Evolutionary conservation across 2,888 invertebrate genomes (phyloP).

Genomic region (Rotaria socialis): DNA sequence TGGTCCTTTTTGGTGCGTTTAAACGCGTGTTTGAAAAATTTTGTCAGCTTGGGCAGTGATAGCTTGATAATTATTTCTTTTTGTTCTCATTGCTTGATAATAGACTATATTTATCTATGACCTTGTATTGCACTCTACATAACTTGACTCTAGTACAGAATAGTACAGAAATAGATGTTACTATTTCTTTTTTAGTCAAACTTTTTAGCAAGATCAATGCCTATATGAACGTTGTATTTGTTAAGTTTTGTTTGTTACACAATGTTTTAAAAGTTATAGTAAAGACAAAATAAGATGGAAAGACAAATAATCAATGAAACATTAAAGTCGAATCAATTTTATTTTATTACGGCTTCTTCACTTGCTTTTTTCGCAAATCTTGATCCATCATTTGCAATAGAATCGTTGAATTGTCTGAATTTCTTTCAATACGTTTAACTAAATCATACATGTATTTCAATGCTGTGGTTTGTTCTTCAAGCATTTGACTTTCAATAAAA

Average conservation of each 20-base stretch:
- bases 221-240: background rate
- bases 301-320: background rate
- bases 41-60: background rate
- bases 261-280: background rate
- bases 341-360: background rate
- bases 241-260: background rate
- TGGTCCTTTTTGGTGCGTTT: too few relatives aligned
- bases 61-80: background rate
- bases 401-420: background rate
- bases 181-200: background rate
- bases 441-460: background rate
- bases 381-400: constrained; percentile 14
- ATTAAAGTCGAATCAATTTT: too few relatives aligned
- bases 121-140: background rate
- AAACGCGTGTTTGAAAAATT: too few relatives aligned
- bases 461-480: constrained; percentile 21
- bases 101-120: background rate
- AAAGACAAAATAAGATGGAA: background rate
- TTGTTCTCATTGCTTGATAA: background rate
- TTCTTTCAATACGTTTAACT: background rate
- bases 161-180: background rate
- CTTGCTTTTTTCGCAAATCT: constrained; percentile 19
- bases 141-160: too few relatives aligned
- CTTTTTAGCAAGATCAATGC: background rate
- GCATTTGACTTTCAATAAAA: constrained; percentile 12